Percentiles rank a stretch among this genome's conserved stretches.
Conservation (phyloP, 2,113 vertebrate species). For the Verasper variegatus region DNA sequence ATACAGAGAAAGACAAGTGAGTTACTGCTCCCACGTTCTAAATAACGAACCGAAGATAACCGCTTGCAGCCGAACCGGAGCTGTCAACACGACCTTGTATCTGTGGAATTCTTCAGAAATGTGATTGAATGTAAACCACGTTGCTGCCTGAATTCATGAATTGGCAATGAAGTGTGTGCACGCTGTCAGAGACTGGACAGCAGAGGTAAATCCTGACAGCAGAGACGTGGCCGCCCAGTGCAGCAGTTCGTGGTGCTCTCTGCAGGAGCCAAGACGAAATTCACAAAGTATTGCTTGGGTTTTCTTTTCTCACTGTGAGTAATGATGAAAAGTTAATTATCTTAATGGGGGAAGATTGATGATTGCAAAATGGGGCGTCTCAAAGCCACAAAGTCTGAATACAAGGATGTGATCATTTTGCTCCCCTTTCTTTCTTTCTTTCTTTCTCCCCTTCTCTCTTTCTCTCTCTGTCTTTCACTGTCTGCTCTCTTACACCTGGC, state of each 20-base stretch:
- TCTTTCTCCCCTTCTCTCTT: slow-evolving; percentile 3
- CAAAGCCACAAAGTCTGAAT: background rate
- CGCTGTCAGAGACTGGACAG: background rate
- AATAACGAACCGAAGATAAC: background rate
- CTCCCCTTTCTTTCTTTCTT: background rate
- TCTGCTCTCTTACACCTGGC: slow-evolving; percentile 9
- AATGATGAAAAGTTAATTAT: slow-evolving; percentile 35
- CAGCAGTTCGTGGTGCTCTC: background rate
- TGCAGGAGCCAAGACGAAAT: background rate
- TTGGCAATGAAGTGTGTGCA: background rate
- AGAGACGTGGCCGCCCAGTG: background rate
- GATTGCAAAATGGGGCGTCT: background rate
- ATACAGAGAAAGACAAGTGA: background rate
- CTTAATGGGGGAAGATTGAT: slow-evolving; percentile 10
- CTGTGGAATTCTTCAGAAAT: background rate
- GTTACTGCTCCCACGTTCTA: background rate
- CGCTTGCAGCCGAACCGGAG: background rate
- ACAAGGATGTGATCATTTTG: background rate
- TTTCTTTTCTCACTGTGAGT: slow-evolving; percentile 9
- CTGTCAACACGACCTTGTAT: background rate
- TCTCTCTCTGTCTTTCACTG: background rate
- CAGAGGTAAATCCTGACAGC: background rate
- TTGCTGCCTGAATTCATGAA: background rate
- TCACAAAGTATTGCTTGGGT: background rate
- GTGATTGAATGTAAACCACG: background rate